phyloP scores from a whole-genome alignment of 1,140 invertebrate species.

The Tetramorium simillimum region DNA sequence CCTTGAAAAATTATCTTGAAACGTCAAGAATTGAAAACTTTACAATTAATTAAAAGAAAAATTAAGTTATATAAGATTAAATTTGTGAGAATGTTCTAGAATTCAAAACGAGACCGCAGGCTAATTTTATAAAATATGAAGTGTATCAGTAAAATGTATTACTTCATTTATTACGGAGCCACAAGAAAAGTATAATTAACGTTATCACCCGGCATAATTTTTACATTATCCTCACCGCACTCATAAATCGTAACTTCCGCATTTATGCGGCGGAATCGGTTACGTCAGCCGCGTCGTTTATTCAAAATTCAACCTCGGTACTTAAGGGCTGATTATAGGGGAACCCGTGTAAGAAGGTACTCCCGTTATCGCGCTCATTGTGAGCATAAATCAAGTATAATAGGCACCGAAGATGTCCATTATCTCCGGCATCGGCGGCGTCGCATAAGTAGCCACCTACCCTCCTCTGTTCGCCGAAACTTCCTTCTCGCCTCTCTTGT shows the following conservation, averaged over 20 bases:
- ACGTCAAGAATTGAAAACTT: not conserved
- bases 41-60: not conserved
- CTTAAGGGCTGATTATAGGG: constrained; percentile 2
- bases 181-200: not conserved
- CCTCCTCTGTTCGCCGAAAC: not conserved
- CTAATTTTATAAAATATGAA: not conserved
- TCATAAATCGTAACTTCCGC: constrained; percentile 22
- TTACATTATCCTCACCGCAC: not conserved
- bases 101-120: not conserved
- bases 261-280: not conserved
- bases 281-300: not conserved
- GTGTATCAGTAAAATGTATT: not conserved
- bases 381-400: not conserved
- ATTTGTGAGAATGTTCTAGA: not conserved
- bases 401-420: not conserved
- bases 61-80: no score
- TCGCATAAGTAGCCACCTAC: constrained; percentile 2
- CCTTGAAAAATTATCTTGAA: not conserved
- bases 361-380: constrained; percentile 18
- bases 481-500: constrained; percentile 61
- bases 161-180: not conserved
- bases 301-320: not conserved
- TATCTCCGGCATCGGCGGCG: not conserved
- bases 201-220: not conserved
- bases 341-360: not conserved